Evolutionary conservation across 1,140 invertebrate genomes (phyloP).

Genomic region (Drosophila tropicalis): DNA sequence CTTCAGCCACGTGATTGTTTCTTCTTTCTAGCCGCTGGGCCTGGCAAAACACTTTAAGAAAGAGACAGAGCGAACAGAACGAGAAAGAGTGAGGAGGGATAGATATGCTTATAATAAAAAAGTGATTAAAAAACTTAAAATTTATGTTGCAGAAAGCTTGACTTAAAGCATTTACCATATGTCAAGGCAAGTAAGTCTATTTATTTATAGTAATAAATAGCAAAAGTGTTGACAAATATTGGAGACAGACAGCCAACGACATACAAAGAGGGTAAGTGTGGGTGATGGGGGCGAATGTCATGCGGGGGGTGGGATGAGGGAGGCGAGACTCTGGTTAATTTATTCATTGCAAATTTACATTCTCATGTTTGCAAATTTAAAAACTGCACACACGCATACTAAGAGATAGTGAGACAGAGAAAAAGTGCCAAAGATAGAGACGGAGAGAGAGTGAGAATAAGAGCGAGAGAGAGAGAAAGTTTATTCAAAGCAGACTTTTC

Average conservation of each 20-base stretch:
- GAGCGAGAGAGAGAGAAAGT: conserved; percentile 39
- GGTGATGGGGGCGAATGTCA: too few species aligned
- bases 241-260: neutral
- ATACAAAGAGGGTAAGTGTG: neutral
- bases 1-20: conserved; percentile 72
- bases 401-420: conserved; percentile 7
- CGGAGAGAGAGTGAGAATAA: conserved; percentile 2
- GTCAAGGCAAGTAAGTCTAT: conserved; percentile 49
- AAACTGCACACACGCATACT: conserved; percentile 49
- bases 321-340: conserved; percentile 64
- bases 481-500: conserved; percentile 78
- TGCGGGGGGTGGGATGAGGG: neutral
- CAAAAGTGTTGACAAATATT: conserved; percentile 66
- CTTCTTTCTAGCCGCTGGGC: conserved; percentile 48
- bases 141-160: conserved; percentile 38
- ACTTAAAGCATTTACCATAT: conserved; percentile 30
- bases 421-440: neutral
- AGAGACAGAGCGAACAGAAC: conserved; percentile 16
- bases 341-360: conserved; percentile 81
- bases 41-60: conserved; percentile 56
- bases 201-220: conserved; percentile 72
- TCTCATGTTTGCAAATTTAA: conserved; percentile 80
- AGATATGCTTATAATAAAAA: conserved; percentile 56
- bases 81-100: neutral
- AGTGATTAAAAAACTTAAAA: conserved; percentile 68